Conservation (phyloP, 2,113 vertebrate species). For the Oreotragus oreotragus region DNA sequence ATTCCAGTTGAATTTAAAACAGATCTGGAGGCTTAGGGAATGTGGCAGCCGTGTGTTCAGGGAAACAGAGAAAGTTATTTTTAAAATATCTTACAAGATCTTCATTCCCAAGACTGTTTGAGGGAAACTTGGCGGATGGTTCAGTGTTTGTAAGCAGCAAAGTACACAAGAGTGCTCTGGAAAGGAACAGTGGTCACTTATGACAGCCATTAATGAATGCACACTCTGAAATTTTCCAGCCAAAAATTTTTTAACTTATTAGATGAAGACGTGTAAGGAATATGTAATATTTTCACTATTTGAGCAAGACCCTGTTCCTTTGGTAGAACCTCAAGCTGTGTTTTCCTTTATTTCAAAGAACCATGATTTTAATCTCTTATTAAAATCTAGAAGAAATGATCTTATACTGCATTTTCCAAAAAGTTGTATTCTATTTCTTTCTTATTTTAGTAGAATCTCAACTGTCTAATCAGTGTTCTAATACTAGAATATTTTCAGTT, state of each 20-base stretch:
- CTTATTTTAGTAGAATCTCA: not conserved
- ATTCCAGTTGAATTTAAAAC: conserved; percentile 73
- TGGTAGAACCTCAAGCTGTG: not conserved
- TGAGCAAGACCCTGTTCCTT: not conserved
- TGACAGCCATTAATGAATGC: not conserved
- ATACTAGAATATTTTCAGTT: conserved; percentile 3
- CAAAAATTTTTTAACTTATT: not conserved
- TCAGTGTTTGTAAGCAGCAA: not conserved
- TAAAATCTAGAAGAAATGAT: not conserved
- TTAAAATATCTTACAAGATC: conserved; percentile 38
- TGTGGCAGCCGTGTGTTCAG: not conserved
- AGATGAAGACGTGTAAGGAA: not conserved
- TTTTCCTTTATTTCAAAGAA: conserved; percentile 10
- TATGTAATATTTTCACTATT: not conserved
- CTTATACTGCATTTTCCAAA: not conserved
- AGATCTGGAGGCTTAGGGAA: conserved; percentile 48
- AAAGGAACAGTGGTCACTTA: not conserved
- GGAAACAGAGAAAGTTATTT: conserved; percentile 41
- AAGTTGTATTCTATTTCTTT: not conserved
- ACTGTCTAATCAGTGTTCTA: not conserved
- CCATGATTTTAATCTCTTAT: not conserved
- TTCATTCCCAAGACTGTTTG: not conserved
- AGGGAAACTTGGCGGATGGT: not conserved
- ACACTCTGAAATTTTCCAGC: not conserved
- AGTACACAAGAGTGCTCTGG: not conserved